Base-by-base conservation (phyloP, 2,113 vertebrate genomes). In the Ammodytes marinus region DNA sequence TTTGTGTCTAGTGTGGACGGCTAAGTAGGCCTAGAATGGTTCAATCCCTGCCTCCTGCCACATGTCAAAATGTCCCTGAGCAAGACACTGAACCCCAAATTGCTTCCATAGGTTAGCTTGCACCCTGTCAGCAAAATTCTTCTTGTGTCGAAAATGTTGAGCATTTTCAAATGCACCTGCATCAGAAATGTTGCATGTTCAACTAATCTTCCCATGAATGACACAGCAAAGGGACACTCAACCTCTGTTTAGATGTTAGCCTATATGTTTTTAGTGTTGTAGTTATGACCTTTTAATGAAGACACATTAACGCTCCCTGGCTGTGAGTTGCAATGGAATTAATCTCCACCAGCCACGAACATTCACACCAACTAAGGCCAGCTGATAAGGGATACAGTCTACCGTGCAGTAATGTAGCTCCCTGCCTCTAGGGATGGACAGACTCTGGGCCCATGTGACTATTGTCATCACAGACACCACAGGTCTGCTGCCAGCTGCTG, bases 381-480 rank as follows among this genome's bases (percentile, higher is more conserved):
- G 63, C 74, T 75, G 89, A 89, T 79, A 82, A 83, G 27, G 27
- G 79, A 71, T 15, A 55, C 50, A 47, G 52, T 2, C 27, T 27
- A 27, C 27, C 5, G 49, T 39, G 47, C 59, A 58, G 68, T 42
- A 27, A 69, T 47, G 55, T 35, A 43, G 53, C 40, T 67, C 74
- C 58, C 69, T 77, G 84, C 83, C 80, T 87, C 72, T 17, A 57
- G 77, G 73, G 79, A 85, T 58, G 60, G 67, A 60, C 66, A 70
- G 54, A 54, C 85, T 69, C 61, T 84, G 80, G 83, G 80, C 66
- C 80, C 84, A 88, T 87, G 88, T 88, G 91, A 90, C 89, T 65
- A 35, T 69, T 72, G 88, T 89, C 87, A 86, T 87, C 88, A 74
- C 68, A 88, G 86, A 84, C 77, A 68, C 63, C 75, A n/a, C 8